Conservation (phyloP, 2,888 invertebrate genomes). For the Seladonia tumulorum region DNA sequence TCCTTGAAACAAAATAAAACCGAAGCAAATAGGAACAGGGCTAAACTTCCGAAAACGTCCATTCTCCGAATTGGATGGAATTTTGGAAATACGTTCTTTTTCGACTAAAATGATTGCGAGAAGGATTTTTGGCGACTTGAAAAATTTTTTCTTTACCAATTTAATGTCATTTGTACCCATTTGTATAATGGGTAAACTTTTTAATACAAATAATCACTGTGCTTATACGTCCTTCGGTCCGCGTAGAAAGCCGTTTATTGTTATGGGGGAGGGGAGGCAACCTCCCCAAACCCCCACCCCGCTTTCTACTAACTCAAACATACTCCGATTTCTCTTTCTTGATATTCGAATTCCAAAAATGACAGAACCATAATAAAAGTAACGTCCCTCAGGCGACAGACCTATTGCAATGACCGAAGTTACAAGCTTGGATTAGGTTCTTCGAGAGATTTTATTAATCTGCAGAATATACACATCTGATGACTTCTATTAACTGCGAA, state of each 20-base stretch:
- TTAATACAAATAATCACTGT: too few relatives aligned
- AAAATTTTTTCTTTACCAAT: too few relatives aligned
- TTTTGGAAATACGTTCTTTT: neutral
- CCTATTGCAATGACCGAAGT: too few relatives aligned
- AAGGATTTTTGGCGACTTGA: too few relatives aligned
- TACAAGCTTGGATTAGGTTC: neutral
- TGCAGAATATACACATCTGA: neutral
- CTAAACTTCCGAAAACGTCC: neutral
- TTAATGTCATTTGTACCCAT: too few relatives aligned
- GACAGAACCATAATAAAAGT: neutral
- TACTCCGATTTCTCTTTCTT: neutral
- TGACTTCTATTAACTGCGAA: neutral
- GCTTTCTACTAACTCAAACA: neutral
- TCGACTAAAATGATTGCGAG: neutral
- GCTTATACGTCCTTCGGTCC: too few relatives aligned
- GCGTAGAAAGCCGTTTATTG: too few relatives aligned
- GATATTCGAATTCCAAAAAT: neutral
- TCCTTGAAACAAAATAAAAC: neutral
- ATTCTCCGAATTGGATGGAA: neutral
- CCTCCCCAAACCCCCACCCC: too few relatives aligned
- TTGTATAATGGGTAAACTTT: too few relatives aligned
- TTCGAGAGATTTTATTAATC: neutral
- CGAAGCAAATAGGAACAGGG: neutral
- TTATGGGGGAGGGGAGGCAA: too few relatives aligned
- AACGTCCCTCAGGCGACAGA: neutral